Evolutionary conservation across 2,113 vertebrate genomes (phyloP), one percentile per base, ranked within the genome.

Genomic region (Ammospiza caudacuta): DNA sequence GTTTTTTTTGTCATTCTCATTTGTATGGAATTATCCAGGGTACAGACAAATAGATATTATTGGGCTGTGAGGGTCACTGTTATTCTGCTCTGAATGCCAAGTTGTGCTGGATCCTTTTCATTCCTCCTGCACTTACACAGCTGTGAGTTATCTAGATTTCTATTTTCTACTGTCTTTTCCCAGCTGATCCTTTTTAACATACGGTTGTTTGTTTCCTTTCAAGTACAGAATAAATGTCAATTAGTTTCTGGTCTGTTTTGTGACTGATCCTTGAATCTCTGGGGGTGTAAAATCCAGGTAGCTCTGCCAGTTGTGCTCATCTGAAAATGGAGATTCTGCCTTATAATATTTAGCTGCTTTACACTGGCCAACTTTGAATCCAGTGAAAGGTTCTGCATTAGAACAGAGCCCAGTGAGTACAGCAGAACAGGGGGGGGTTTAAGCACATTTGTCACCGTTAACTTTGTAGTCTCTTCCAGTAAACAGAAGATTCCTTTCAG

Each of bases 201-300:
- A 52, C 0, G 0, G 51, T 70, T 90, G 52, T 59, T 88, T 57
- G 6, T 88, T 82, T 90, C 43, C 47, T 89, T 91, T 95, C 75
- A 91, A 88, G 79, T 61, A 90, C n/a, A 80, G 79, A 78, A 76
- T 68, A 92, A 90, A 90, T 82, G 54, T 76, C 82, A 81, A 89
- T 94, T 95, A 91, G 37, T 90, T 52, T 67, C 73, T 91, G 3
- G 2, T 63, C 74, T 87, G 31, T 70, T 93, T 92, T 78, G 52
- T 90, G 68, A 55, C 74, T 61, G 79, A 95, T 69, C 83, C 61
- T 89, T 31, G 58, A 63, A 76, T 72, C 78, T 81, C 64, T 9
- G 57, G 66, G n/a, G n/a, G 25, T 33, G 28, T 37, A 57, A 90
- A 92, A 86, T 72, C 64, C 76, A 83, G 77, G 68, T 51, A 70